Evolutionary conservation across 2,888 invertebrate genomes (phyloP).

Genomic region (Heterodera filipjevi): DNA sequence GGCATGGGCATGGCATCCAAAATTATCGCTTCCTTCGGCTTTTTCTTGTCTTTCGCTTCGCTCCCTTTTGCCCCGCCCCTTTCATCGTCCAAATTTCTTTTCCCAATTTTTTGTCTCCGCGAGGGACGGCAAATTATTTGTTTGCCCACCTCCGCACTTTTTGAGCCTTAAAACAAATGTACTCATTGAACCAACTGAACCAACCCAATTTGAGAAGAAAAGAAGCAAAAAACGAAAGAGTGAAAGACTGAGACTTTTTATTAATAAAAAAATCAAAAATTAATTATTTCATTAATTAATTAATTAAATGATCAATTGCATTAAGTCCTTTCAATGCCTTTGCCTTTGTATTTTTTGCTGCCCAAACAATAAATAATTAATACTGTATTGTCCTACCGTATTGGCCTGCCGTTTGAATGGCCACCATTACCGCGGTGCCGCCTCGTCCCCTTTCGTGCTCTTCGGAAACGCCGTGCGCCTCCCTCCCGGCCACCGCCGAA

Average conservation of each 20-base stretch:
- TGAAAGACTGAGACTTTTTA: no score
- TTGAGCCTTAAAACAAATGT: conserved; percentile 5
- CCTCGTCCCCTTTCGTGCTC: not conserved
- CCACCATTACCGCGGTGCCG: not conserved
- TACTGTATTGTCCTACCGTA: not conserved
- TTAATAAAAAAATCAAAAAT: not conserved
- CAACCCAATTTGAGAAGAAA: not conserved
- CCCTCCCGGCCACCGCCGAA: not conserved
- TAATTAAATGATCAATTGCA: not conserved
- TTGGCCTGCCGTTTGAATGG: not conserved
- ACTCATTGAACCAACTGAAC: not conserved
- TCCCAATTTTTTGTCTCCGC: not conserved
- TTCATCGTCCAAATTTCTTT: conserved; percentile 9
- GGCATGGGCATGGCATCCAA: not conserved
- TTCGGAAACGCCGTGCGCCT: not conserved
- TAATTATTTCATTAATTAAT: not conserved
- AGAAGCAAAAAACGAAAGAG: no score
- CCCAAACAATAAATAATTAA: not conserved
- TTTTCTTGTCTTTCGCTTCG: not conserved
- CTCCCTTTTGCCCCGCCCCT: not conserved
- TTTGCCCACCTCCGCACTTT: conserved; percentile 2
- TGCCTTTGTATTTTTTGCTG: not conserved
- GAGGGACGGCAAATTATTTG: not conserved
- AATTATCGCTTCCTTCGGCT: not conserved
- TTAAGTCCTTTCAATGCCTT: not conserved